Percentiles rank a stretch among this genome's conserved stretches.
These are phyloP conservation scores for Chlamydotis undulata DNA, from an alignment of 2,113 vertebrate species.

Conservation along the genomic window DNA sequence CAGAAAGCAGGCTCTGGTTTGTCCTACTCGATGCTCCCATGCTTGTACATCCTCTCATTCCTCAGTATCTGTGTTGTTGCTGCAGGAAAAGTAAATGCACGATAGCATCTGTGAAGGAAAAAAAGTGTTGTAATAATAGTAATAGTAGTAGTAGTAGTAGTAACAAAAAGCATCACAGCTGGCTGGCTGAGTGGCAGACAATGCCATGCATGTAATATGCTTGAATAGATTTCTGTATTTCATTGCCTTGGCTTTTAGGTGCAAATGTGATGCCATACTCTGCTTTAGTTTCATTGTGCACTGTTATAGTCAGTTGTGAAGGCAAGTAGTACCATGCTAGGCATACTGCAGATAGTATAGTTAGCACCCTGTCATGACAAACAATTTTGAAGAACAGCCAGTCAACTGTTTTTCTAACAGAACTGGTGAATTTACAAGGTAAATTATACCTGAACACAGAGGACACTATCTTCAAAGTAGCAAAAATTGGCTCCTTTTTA, in stretches of 20 bases:
- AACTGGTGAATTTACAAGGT: neutral
- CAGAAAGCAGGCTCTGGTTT: neutral
- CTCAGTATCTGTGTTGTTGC: neutral
- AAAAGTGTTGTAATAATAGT: neutral
- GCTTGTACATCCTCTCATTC: neutral
- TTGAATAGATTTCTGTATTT: constrained; percentile 29
- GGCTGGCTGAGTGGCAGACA: constrained; percentile 26
- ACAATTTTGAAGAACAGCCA: neutral
- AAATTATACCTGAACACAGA: neutral
- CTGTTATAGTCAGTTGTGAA: neutral
- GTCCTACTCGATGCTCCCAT: neutral
- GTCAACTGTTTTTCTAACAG: neutral
- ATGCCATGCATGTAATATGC: neutral
- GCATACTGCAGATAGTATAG: neutral
- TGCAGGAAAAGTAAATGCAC: constrained; percentile 25
- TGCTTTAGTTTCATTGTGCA: neutral
- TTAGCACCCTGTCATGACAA: neutral
- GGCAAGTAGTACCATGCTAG: neutral
- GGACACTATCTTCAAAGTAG: neutral
- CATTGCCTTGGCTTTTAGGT: neutral
- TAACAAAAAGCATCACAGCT: neutral
- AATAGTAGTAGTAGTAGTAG: neutral
- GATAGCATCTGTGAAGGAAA: constrained; percentile 13
- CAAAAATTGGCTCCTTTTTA: neutral
- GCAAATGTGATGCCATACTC: neutral